phyloP scores from a whole-genome alignment of 2,113 vertebrate species.

The Falco punctatus region DNA sequence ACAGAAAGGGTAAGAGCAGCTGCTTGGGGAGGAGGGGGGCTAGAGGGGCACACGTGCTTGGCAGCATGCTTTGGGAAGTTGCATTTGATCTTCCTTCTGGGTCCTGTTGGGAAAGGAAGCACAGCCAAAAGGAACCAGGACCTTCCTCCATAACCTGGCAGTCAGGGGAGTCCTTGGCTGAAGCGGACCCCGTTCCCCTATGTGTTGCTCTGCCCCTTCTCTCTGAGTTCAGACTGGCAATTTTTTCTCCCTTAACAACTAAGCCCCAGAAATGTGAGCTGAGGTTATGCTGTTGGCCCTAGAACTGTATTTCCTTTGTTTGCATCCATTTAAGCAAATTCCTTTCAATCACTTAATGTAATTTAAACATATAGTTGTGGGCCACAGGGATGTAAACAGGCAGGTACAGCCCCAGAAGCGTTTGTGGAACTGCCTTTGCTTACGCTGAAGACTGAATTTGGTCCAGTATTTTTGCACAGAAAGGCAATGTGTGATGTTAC shows the following conservation, averaged over 20 bases:
- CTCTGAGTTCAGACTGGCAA: neutral
- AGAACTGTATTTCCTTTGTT: neutral
- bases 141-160: neutral
- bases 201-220: neutral
- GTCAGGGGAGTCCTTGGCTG: neutral
- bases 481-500: constrained; percentile 47
- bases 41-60: neutral
- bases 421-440: neutral
- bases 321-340: neutral
- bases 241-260: neutral
- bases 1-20: neutral
- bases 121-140: neutral
- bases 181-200: neutral
- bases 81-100: neutral
- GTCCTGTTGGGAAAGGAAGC: neutral
- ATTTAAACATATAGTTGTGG: neutral
- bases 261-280: neutral
- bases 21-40: neutral
- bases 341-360: neutral
- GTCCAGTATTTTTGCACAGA: constrained; percentile 40
- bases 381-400: neutral
- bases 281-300: neutral
- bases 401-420: neutral
- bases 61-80: neutral
- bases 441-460: constrained; percentile 8